Evolutionary conservation across 2,888 invertebrate genomes (phyloP), one percentile per base, ranked within the genome.

Genomic region (Mythimna vitellina): DNA sequence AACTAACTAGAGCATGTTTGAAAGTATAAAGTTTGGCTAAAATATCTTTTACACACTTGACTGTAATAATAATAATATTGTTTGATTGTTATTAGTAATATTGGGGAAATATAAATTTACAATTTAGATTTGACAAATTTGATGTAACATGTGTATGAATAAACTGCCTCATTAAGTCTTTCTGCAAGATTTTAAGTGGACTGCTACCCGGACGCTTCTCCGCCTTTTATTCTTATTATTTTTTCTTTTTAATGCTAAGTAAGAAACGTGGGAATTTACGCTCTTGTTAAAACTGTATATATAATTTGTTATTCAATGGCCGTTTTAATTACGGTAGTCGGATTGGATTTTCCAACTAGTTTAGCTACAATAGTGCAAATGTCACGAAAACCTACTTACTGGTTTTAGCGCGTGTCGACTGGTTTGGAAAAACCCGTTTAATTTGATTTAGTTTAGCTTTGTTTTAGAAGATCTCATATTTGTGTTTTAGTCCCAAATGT

Each of bases 241-340:
- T 49, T 3, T 42, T 20, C 25, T 42, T 22, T 56, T 32, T 2
- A 69, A 76, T 70, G 61, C 49, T n/a, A 51, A 54, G 32, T n/a
- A 51, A 54, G 32, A n/a, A 62, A 35, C 62, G 77, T 70, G 75
- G 42, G 62, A 77, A 62, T 56, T 20, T 20, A 70, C 7, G 20
- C 46, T 53, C 6, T 35, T 42, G 49, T 8, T 22, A 35, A 51
- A 68, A 25, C 56, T 22, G 42, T 77, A n/a, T 58, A 46, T 32
- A 53, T 76, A 32, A 49, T 57, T 68, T 29, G 2, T 20, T 46
- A 10, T n/a, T 46, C 42, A 77, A 58, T 77, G 14, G 35, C 12
- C 20, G 46, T 63, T 46, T 53, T 53, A 62, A 74, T 49, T 8
- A 22, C 14, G n/a, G 10, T 17, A 17, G 29, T 38, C 3, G 3